phyloP scores from a whole-genome alignment of 2,888 invertebrate species.

The Sinodicranocentrus sp. region DNA sequence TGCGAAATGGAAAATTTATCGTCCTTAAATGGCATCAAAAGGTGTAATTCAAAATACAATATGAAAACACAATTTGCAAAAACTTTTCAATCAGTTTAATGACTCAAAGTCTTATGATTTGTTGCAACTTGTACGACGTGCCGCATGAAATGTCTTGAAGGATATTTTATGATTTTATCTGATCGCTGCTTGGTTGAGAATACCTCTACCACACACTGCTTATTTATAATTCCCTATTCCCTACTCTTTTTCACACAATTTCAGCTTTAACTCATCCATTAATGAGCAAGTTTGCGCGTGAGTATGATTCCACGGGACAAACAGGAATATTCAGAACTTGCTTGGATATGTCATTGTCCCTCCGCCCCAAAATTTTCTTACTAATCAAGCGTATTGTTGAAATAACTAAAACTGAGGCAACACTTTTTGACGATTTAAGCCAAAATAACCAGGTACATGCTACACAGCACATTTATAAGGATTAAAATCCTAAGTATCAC shows the following conservation, averaged over 20 bases:
- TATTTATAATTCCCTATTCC: too few species aligned
- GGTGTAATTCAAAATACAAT: neutral
- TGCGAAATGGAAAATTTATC: neutral
- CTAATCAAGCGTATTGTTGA: constrained; percentile 72
- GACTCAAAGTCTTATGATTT: too few species aligned
- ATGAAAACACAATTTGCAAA: too few species aligned
- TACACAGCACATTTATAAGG: too few species aligned
- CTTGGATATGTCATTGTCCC: constrained; percentile 70
- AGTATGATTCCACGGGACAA: constrained; percentile 32
- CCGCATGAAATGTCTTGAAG: too few species aligned
- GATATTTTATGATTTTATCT: too few species aligned
- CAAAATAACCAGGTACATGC: constrained; percentile 72
- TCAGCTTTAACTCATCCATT: constrained; percentile 70
- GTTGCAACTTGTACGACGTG: too few species aligned
- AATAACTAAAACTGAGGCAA: constrained; percentile 72
- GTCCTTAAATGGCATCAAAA: constrained; percentile 8
- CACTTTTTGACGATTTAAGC: constrained; percentile 71
- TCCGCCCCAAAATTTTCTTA: constrained; percentile 74
- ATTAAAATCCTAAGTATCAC: neutral
- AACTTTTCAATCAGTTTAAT: too few species aligned
- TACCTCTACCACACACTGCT: too few species aligned
- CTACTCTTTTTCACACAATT: too few species aligned
- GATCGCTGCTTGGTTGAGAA: too few species aligned
- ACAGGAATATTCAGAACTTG: constrained; percentile 19
- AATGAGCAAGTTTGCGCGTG: constrained; percentile 71